Percentiles rank a stretch among this genome's conserved stretches.
Conservation (phyloP, 2,113 vertebrate species). For the Taxidea taxus region DNA sequence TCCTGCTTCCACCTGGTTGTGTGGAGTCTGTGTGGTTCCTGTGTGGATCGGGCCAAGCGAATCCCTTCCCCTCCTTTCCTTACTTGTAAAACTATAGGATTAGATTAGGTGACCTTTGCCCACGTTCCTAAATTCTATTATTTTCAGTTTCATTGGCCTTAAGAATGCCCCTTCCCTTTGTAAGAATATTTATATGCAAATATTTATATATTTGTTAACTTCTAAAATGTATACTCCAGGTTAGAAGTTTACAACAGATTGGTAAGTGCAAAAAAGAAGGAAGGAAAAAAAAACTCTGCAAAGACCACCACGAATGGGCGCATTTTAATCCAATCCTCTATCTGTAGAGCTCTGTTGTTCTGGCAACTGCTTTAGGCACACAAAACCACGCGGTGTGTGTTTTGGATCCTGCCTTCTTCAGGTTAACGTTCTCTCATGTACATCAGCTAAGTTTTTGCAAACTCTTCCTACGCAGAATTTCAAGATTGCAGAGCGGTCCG, state of each 20-base stretch:
- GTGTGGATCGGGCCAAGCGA: accelerated
- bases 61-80: neutral
- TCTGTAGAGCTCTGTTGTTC: accelerated
- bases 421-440: accelerated
- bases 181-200: neutral
- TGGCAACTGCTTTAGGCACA: accelerated
- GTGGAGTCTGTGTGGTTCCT: accelerated
- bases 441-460: too few relatives aligned
- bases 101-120: neutral
- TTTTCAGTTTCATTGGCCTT: neutral
- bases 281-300: too few relatives aligned
- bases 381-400: accelerated
- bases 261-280: neutral
- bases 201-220: neutral
- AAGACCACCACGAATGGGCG: accelerated
- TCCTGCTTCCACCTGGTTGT: neutral
- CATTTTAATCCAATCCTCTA: accelerated
- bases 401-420: accelerated
- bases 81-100: neutral
- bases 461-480: accelerated
- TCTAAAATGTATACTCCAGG: neutral
- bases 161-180: neutral
- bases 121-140: neutral
- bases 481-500: accelerated
- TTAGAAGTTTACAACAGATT: neutral